Percentiles rank a stretch among this genome's conserved stretches.
phyloP scores from a whole-genome alignment of 1,140 invertebrate species.

The Oncopeltus fasciatus region DNA sequence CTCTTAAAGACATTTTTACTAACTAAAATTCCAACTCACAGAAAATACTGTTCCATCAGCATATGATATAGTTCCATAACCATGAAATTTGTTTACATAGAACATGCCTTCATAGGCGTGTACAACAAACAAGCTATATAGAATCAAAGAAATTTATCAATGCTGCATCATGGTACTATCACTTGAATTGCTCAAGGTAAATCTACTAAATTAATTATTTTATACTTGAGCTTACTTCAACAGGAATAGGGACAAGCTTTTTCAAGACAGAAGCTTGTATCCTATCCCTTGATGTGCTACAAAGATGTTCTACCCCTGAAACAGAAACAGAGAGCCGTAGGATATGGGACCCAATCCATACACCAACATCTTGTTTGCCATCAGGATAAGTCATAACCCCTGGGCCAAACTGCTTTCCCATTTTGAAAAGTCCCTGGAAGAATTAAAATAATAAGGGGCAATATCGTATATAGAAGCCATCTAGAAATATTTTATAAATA shows the following conservation, averaged over 20 bases:
- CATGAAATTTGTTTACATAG: not conserved
- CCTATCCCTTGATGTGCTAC: not conserved
- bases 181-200: too few species aligned
- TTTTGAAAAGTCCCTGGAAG: conserved; percentile 32
- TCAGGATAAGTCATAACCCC: conserved; percentile 32
- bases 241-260: not conserved
- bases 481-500: too few species aligned
- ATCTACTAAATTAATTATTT: too few species aligned
- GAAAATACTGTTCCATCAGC: not conserved
- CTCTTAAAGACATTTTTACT: too few species aligned
- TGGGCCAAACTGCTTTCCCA: conserved; percentile 34
- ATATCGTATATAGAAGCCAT: too few species aligned
- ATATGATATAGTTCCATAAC: not conserved
- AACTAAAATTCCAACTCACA: too few species aligned
- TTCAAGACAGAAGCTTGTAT: not conserved
- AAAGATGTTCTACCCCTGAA: not conserved
- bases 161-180: too few species aligned
- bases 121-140: too few species aligned
- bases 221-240: not conserved
- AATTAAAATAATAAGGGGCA: too few species aligned
- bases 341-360: conserved; percentile 28
- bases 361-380: conserved; percentile 33
- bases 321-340: not conserved
- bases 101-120: not conserved
- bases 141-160: too few species aligned